A percentile compares a stretch with the other conserved stretches of the same genome.
These are phyloP conservation scores for Mastomys coucha DNA, from an alignment of 2,113 vertebrate genomes.

Conservation along the genomic window DNA sequence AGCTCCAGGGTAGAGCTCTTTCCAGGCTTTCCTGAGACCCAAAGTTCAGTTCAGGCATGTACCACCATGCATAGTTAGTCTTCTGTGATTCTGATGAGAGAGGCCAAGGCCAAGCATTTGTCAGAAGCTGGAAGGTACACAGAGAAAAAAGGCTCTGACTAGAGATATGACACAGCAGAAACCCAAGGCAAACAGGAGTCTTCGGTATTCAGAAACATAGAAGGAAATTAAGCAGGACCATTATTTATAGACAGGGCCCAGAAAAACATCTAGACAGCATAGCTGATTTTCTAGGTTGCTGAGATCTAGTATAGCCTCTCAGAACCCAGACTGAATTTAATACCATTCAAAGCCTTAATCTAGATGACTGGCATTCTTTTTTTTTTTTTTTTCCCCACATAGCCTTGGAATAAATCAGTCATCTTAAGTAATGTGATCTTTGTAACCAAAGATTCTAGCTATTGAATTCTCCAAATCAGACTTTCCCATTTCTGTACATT, in stretches of 20 bases:
- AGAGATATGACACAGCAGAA: constrained; percentile 33
- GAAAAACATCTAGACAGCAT: neutral
- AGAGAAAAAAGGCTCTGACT: constrained; percentile 33
- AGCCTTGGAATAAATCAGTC: constrained; percentile 42
- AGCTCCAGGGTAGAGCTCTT: neutral
- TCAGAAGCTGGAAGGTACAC: constrained; percentile 7
- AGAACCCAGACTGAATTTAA: constrained; percentile 39
- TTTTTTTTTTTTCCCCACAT: constrained; percentile 18
- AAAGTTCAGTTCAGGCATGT: neutral
- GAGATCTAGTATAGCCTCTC: neutral
- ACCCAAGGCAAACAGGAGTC: neutral
- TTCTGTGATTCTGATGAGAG: neutral
- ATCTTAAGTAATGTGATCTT: constrained; percentile 31
- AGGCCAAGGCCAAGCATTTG: neutral
- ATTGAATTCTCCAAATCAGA: constrained; percentile 29
- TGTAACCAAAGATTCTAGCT: constrained; percentile 29
- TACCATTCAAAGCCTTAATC: neutral
- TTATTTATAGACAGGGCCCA: neutral
- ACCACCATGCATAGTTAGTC: neutral
- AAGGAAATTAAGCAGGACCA: neutral
- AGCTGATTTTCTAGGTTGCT: neutral
- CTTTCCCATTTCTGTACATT: neutral
- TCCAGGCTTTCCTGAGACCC: neutral
- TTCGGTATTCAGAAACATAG: neutral
- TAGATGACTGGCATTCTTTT: neutral